Base-by-base conservation (phyloP, 2,888 invertebrate species). In the Thyatira batis region DNA sequence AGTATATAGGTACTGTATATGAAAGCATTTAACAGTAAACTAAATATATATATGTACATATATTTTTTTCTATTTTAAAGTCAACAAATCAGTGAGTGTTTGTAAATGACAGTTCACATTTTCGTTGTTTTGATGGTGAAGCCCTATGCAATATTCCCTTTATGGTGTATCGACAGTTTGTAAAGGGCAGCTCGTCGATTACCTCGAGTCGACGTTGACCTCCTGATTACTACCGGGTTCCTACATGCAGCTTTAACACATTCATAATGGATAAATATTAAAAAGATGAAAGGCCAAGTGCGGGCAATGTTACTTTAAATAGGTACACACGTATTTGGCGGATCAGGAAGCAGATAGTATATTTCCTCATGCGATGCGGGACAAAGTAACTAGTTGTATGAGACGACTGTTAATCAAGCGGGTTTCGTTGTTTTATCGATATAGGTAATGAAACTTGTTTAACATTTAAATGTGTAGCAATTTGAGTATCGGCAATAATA, bases 141-240 rank as follows among this genome's bases (percentile, higher is more conserved):
- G 58, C 68, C 67, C 63, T 71, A 61, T 27, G 60, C 68, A 65
- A 54, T 58, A 61, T 72, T 79, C 73, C 76, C 71, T 76, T 76
- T 81, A 81, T 71, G 81, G 78, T 69, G 73, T 70, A 72, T 69
- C 61, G 69, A 71, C 64, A 71, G 61, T 72, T 73, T 71, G 58
- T 77, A 81, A 85, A 86, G 84, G 82, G 83, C 85, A 84, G 65
- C 63, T 70, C 64, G 76, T 72, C 61, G 80, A 84, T 85, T 78
- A 82, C 82, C 83, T 82, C 81, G 80, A 77, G 73, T 64, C 64
- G 76, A 75, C 63, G 63, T 65, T 70, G 80, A 76, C 83, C 80
- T 82, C 80, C 73, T 71, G 71, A 69, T 75, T 62, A 79, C 86
- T 89, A 80, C 89, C 89, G 89, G 88, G 85, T 87, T 82, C 73